Evolutionary conservation across 1,140 invertebrate species (phyloP).

Genomic region (Drosophila lini): DNA sequence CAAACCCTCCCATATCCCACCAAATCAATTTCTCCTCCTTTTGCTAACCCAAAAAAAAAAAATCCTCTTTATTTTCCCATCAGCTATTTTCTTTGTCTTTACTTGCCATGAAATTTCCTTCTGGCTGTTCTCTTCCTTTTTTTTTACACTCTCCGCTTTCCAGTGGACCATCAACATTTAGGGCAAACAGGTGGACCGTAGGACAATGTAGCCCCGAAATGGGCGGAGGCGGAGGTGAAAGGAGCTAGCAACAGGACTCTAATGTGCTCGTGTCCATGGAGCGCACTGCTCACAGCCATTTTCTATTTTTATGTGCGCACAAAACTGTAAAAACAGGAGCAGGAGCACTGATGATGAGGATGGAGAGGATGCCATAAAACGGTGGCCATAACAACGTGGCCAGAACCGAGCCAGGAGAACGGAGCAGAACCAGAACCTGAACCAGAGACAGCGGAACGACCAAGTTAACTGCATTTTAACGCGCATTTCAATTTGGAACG

Average conservation of each 20-base stretch:
- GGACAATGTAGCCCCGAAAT: constrained; percentile 28
- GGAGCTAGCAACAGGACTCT: constrained; percentile 44
- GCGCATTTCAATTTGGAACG: constrained; percentile 84
- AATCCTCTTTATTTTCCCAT: constrained; percentile 34
- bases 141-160: neutral
- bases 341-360: constrained; percentile 36
- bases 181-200: constrained; percentile 51
- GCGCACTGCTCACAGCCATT: constrained; percentile 68
- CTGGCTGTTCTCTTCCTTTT: neutral
- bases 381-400: constrained; percentile 77
- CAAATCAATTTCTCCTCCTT: constrained; percentile 12
- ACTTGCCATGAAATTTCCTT: constrained; percentile 25
- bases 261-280: constrained; percentile 65
- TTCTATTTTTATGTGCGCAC: constrained; percentile 83
- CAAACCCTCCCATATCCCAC: neutral
- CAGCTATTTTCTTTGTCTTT: constrained; percentile 40
- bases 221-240: constrained; percentile 3
- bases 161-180: constrained; percentile 64
- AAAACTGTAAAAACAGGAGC: constrained; percentile 75
- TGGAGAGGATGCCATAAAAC: constrained; percentile 68
- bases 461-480: constrained; percentile 84
- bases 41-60: neutral
- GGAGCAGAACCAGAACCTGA: constrained; percentile 6
- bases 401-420: constrained; percentile 27
- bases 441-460: constrained; percentile 57